These are phyloP conservation scores for Sitta carolinensis DNA, from an alignment of 2,797 vertebrate genomes.

Conservation along the genomic window DNA sequence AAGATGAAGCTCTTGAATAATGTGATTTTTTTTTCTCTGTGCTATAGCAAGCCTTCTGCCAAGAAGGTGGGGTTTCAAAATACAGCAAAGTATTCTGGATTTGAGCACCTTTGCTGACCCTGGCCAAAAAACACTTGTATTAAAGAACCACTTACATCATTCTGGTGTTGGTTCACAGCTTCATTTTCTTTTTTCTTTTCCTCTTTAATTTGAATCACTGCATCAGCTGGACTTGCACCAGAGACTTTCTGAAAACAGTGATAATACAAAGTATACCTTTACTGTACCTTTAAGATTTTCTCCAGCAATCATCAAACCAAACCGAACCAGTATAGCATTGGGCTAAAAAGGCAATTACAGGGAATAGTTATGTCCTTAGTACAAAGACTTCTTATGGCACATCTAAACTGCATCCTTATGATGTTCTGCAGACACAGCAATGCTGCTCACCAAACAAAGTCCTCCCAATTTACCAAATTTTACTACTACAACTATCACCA, in stretches of 20 bases:
- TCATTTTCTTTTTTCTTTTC: background rate
- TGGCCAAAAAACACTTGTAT: background rate
- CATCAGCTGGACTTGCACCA: background rate
- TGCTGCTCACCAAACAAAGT: background rate
- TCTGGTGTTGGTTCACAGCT: background rate
- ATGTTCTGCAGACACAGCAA: background rate
- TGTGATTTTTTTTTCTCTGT: background rate
- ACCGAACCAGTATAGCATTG: accelerated
- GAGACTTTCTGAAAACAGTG: slow-evolving; percentile 16
- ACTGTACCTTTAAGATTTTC: background rate
- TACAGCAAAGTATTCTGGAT: background rate
- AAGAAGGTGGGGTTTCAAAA: background rate
- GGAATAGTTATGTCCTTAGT: accelerated
- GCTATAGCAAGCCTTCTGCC: background rate
- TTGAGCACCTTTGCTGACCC: background rate
- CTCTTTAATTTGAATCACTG: background rate
- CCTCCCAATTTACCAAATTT: background rate
- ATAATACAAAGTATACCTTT: background rate
- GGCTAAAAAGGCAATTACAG: background rate
- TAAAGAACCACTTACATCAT: slow-evolving; percentile 34
- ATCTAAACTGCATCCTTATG: background rate
- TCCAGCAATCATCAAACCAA: background rate
- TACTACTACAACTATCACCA: background rate
- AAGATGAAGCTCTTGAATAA: background rate
- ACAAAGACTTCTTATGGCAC: background rate